These are phyloP conservation scores for Sebastes itinus DNA, from an alignment of 2,797 vertebrate genomes.

Conservation along the genomic window DNA sequence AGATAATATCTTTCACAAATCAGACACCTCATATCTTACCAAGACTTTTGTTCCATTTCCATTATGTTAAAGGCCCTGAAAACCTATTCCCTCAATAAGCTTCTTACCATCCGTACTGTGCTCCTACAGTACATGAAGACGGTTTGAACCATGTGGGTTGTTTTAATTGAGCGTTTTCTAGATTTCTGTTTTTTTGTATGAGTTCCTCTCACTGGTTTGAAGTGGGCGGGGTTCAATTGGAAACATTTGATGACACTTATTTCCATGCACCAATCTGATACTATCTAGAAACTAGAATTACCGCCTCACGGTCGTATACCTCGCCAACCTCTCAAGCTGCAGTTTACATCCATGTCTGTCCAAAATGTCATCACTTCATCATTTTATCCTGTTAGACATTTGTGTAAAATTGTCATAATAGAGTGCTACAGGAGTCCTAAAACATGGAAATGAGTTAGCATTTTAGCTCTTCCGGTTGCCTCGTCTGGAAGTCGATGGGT, in stretches of 20 bases:
- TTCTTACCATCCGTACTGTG: background rate
- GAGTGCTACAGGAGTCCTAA: no score
- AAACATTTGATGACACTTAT: background rate
- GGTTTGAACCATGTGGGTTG: background rate
- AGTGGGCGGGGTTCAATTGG: background rate
- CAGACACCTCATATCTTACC: background rate
- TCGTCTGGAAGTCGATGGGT: no score
- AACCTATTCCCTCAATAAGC: background rate
- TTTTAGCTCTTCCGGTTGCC: no score
- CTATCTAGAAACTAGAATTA: background rate
- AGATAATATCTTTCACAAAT: slow-evolving; percentile 28
- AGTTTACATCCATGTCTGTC: background rate
- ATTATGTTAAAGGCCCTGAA: slow-evolving; percentile 3
- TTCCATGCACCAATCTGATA: background rate
- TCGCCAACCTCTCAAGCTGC: background rate
- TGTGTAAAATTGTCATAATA: background rate
- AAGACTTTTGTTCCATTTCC: slow-evolving; percentile 11
- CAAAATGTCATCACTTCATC: background rate
- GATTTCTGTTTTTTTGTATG: background rate
- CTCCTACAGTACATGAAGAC: background rate
- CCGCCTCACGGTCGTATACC: background rate
- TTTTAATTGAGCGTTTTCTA: background rate
- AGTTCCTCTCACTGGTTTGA: background rate
- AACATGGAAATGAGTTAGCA: no score
- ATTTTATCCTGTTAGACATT: background rate